phyloP scores from a whole-genome alignment of 2,113 vertebrate species.

The Hyla sarda region DNA sequence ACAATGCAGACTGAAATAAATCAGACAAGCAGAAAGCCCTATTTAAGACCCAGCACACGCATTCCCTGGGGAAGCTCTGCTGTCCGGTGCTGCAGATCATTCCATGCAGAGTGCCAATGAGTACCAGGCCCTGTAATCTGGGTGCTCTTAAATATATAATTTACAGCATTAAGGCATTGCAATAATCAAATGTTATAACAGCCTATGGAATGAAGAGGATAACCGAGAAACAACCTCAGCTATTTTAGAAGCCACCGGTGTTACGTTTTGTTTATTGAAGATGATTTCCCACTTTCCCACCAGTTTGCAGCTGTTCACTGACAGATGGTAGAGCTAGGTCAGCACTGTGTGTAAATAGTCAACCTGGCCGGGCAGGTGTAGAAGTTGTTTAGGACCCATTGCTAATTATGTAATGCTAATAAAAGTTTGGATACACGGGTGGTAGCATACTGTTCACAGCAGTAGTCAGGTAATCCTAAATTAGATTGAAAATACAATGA shows the following conservation, averaged over 20 bases:
- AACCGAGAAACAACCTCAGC: neutral
- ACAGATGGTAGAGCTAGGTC: neutral
- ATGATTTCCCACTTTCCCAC: neutral
- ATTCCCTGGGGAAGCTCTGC: conserved; percentile 3
- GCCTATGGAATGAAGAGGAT: neutral
- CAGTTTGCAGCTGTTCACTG: neutral
- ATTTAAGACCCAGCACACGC: conserved; percentile 25
- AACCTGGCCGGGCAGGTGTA: neutral
- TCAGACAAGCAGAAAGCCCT: conserved; percentile 11
- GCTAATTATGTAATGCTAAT: neutral
- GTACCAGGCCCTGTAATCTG: neutral
- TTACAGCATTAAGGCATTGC: neutral
- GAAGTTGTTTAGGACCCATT: neutral
- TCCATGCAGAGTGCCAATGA: neutral
- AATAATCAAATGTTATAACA: neutral
- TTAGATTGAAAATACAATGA: neutral
- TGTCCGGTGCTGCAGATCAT: neutral
- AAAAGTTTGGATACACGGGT: neutral
- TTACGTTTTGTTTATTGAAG: neutral
- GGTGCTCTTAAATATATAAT: neutral
- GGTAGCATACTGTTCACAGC: neutral
- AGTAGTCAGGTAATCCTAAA: neutral
- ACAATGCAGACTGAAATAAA: conserved; percentile 50
- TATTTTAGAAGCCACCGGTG: neutral
- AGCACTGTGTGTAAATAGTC: neutral